Base-by-base conservation (phyloP, 1,140 invertebrate species). In the Atta colombica region DNA sequence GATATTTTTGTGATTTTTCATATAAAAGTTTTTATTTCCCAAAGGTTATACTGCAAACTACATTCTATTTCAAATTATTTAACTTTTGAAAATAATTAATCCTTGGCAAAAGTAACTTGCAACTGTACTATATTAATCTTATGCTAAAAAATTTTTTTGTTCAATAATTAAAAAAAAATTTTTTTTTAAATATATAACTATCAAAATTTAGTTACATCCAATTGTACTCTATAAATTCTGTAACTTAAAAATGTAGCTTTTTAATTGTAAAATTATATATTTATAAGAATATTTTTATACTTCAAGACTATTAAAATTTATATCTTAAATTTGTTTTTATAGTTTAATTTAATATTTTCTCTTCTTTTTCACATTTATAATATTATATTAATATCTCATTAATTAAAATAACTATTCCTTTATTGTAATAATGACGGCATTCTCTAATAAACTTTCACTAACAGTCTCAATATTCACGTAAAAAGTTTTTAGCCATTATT, bases 71-170 rank as follows among this genome's bases (percentile, higher is more conserved):
- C 16, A 80, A 66, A 80, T 55, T 58, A 31, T 16, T 55, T 21
- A 21, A 81, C 35, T 69, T 51, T 49, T 81, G 14, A 58, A 81
- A 81, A 45, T 49, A 69, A 81, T 81, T 81, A 81, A 81, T 81
- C 25, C 49, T 18, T 31, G 45, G 53, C 65, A 58, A 81, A 81
- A 81, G 28, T 78, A n/a, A 49, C 51, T 66, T 65, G 45, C n/a
- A 66, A 51, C 28, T 5, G 21, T 49, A n/a, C 8, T 53, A 53
- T 78, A 28, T 35, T 66, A 18, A 68, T 8, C n/a, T 16, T 18
- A 35, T 35, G 35, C 6, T 80, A 8, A 78, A 78, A 66, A 49
- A 21, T 21, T 21, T 21, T 6, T 78, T n/a, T 21, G 12, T 12
- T 3, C 14, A 1, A 61, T 45, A 61, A 77, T n/a, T 28, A 60